Evolutionary conservation across 1,140 invertebrate species (phyloP), one percentile per base, ranked within the genome.

Genomic region (Drosophila lowei): DNA sequence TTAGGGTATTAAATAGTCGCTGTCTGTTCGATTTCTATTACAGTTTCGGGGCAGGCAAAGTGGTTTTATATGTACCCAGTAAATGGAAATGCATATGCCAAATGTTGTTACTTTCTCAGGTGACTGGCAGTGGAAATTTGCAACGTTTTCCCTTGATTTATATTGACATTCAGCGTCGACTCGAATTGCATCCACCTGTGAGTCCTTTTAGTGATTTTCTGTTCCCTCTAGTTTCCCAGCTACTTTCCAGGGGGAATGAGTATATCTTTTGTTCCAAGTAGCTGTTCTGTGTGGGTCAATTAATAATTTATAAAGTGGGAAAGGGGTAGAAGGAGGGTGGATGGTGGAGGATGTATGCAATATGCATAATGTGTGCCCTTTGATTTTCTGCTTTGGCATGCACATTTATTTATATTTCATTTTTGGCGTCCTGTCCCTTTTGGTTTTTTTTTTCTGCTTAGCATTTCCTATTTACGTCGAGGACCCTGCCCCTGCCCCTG

Each of bases 391-490:
- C 77, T 70, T 77, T 66, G 67, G 68, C 73, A 64, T 74, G 81
- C 81, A 86, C 68, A 85, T 85, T 81, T 86, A 86, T 85, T 81
- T 86, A 85, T 81, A 76, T 85, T 77, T 85, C 67, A 77, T 86
- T 86, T 71, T 67, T 58, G 72, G 59, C 62, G 54, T 74, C 47
- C 61, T 72, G 71, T 52, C 64, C 64, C 61, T 83, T 75, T 60
- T 65, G 53, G 70, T 34, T 59, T 60, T 58, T 34, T 44, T 75
- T 68, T 63, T 42, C 52, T 48, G 63, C 64, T 58, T 77, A 62
- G 61, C 73, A 85, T 86, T 86, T 86, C 63, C 75, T 71, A 86
- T 85, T 80, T 73, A 84, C 76, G 61, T 44, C 70, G 50, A 72
- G 68, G 70, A 72, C 68, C 30, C 15, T 18, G 16, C n/a, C 30